Evolutionary conservation across 2,888 invertebrate genomes (phyloP).

Genomic region (Gisinianus flammeolus): DNA sequence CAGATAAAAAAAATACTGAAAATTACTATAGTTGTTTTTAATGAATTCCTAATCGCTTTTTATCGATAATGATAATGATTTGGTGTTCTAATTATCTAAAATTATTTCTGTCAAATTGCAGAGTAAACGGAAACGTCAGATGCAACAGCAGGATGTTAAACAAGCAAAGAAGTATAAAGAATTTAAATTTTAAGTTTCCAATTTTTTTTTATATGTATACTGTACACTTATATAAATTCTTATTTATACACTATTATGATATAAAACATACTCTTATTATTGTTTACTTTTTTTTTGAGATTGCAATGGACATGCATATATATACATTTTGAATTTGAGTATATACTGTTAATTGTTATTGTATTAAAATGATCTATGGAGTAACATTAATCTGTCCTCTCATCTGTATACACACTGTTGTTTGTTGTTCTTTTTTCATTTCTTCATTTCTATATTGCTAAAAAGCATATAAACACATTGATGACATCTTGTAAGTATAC

Average conservation of each 20-base stretch:
- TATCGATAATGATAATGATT: not conserved
- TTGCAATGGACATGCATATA: too few species aligned
- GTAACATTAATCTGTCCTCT: too few species aligned
- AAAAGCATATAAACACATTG: too few species aligned
- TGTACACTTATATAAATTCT: not conserved
- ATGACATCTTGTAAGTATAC: too few species aligned
- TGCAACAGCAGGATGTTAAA: slow-evolving; percentile 77
- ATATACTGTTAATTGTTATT: too few species aligned
- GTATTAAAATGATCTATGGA: too few species aligned
- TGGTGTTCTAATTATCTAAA: not conserved
- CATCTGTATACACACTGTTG: too few species aligned
- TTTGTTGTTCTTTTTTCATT: too few species aligned
- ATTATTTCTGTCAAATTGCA: slow-evolving; percentile 64
- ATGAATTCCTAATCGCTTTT: not conserved
- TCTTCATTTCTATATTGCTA: too few species aligned
- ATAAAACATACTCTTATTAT: too few species aligned
- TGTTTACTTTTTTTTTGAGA: too few species aligned
- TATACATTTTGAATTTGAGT: too few species aligned
- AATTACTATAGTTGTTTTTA: not conserved
- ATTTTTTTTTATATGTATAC: not conserved
- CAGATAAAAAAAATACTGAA: not conserved
- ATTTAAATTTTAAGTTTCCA: slow-evolving; percentile 83
- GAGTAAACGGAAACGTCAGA: slow-evolving; percentile 87
- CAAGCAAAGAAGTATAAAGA: slow-evolving; percentile 98
- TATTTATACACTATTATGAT: not conserved